Evolutionary conservation across 2,113 vertebrate genomes (phyloP).

Genomic region (Poicephalus gulielmi): DNA sequence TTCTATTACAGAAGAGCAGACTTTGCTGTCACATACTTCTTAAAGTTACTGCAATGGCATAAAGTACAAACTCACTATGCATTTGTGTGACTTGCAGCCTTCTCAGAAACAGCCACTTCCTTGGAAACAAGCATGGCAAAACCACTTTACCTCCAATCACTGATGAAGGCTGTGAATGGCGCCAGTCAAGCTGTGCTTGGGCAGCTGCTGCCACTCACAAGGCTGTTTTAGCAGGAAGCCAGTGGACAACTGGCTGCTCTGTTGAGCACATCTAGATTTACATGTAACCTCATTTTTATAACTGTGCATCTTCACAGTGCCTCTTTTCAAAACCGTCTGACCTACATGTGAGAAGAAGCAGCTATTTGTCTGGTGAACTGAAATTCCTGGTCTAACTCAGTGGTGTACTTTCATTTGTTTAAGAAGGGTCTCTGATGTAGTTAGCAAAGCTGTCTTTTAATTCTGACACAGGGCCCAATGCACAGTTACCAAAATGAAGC

Average conservation of each 20-base stretch:
- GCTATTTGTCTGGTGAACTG: not conserved
- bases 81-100: not conserved
- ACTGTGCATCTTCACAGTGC: not conserved
- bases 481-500: not conserved
- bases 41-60: accelerated
- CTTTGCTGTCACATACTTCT: not conserved
- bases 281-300: not conserved
- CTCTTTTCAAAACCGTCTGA: not conserved
- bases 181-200: not conserved
- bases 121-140: not conserved
- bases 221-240: not conserved
- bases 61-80: not conserved
- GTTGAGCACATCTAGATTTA: not conserved
- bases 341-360: not conserved
- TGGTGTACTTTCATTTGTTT: not conserved
- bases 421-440: not conserved
- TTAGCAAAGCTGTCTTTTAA: not conserved
- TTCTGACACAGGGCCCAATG: not conserved
- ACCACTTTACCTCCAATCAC: not conserved
- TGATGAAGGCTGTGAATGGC: not conserved
- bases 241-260: not conserved
- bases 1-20: not conserved
- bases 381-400: not conserved
- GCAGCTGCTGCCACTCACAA: not conserved
- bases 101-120: not conserved